phyloP scores from a whole-genome alignment of 1,140 invertebrate genomes.

The Brachionus sp. region DNA sequence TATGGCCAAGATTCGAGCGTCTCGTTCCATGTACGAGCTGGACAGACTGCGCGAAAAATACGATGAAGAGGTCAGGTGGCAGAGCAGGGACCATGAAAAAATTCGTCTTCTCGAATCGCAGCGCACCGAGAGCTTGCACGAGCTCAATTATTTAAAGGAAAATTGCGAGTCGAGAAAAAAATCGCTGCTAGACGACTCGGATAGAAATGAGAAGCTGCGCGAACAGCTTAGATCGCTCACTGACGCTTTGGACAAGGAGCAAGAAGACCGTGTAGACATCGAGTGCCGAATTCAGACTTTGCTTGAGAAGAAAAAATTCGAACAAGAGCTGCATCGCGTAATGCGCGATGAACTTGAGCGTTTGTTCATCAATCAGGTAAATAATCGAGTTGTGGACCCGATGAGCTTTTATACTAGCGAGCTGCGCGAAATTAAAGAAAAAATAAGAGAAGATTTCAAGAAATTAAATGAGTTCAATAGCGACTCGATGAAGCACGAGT shows the following conservation, averaged over 20 bases:
- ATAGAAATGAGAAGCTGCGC: slow-evolving; percentile 10
- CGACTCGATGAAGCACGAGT: slow-evolving; percentile 10
- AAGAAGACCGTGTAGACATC: slow-evolving; percentile 14
- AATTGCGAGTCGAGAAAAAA: slow-evolving; percentile 14
- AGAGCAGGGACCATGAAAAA: slow-evolving; percentile 23
- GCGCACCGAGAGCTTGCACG: slow-evolving; percentile 38
- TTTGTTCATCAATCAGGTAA: background rate
- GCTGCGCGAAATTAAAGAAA: slow-evolving; percentile 8
- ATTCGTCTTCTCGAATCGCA: slow-evolving; percentile 20
- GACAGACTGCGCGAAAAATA: background rate
- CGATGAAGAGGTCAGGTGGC: slow-evolving; percentile 19
- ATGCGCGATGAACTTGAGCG: slow-evolving; percentile 30
- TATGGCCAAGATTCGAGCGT: slow-evolving; percentile 30
- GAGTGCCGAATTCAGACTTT: slow-evolving; percentile 42
- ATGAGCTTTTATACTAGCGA: background rate
- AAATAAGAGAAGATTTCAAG: slow-evolving; percentile 28
- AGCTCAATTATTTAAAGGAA: slow-evolving; percentile 31
- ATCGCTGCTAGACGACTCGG: background rate
- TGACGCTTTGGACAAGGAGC: background rate
- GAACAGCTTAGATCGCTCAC: background rate
- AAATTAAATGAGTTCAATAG: slow-evolving; percentile 27
- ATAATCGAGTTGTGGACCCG: background rate
- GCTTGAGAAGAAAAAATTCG: slow-evolving; percentile 42
- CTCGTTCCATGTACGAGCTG: slow-evolving; percentile 30
- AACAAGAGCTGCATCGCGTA: slow-evolving; percentile 8